A percentile compares a stretch with the other conserved stretches of the same genome.
Conservation (phyloP, 2,888 invertebrate species). For the Polymixis flavicincta region DNA sequence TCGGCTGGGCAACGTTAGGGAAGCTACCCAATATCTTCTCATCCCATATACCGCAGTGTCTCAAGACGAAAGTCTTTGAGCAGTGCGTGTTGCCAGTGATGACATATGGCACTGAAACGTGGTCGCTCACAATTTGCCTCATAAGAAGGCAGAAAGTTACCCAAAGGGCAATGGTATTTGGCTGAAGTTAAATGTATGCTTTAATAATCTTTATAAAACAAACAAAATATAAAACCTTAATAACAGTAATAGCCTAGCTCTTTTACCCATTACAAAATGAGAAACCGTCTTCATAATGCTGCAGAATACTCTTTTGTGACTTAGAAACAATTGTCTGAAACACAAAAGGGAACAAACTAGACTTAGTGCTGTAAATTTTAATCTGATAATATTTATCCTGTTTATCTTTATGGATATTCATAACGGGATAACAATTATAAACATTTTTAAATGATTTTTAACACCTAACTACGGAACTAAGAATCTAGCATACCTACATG, state of each 20-base stretch:
- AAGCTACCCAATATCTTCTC: too few species aligned
- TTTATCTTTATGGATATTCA: neutral
- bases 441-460: neutral
- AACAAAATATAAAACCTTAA: neutral
- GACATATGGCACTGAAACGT: too few species aligned
- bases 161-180: too few species aligned
- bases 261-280: slow-evolving; percentile 18
- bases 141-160: too few species aligned
- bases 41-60: too few species aligned
- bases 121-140: too few species aligned
- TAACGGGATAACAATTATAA: neutral
- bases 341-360: slow-evolving; percentile 29
- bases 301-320: slow-evolving; percentile 35
- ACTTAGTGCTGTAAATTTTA: slow-evolving; percentile 15
- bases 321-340: slow-evolving; percentile 42
- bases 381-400: slow-evolving; percentile 30
- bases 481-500: neutral
- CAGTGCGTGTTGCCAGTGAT: too few species aligned
- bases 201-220: slow-evolving; percentile 6
- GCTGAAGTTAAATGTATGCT: neutral
- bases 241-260: neutral
- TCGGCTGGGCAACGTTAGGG: too few species aligned
- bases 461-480: neutral
- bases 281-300: slow-evolving; percentile 35
- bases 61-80: too few species aligned